Evolutionary conservation across 2,888 invertebrate species (phyloP).

Genomic region (Chydorus sphaericus): DNA sequence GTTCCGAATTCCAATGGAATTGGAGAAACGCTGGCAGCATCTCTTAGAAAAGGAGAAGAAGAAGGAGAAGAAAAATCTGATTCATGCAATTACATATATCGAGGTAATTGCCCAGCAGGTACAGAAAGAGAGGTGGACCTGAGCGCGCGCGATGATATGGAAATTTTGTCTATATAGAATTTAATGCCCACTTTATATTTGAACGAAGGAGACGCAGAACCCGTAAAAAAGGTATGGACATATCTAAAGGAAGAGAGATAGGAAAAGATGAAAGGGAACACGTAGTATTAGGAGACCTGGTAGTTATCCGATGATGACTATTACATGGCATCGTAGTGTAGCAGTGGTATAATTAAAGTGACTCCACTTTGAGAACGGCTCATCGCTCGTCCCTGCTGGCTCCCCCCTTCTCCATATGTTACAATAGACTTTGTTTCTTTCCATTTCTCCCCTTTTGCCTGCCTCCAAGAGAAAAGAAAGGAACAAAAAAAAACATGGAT

Average conservation of each 20-base stretch:
- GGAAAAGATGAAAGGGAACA: no score
- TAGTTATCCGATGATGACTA: slow-evolving; percentile 6
- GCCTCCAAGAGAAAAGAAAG: background rate
- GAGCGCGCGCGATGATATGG: no score
- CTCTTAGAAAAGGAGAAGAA: background rate
- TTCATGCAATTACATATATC: slow-evolving; percentile 3
- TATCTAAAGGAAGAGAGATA: background rate
- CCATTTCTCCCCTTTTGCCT: background rate
- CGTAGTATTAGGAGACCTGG: no score
- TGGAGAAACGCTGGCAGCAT: background rate
- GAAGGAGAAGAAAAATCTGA: background rate
- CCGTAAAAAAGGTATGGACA: background rate
- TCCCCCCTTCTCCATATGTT: background rate
- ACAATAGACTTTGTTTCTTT: background rate
- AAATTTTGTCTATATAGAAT: no score
- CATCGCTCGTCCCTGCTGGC: no score
- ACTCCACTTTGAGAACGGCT: background rate
- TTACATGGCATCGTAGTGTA: background rate
- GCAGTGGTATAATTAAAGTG: slow-evolving; percentile 5
- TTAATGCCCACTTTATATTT: no score
- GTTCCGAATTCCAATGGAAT: no score
- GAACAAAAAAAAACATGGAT: background rate
- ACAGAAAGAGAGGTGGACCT: no score
- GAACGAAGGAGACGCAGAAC: background rate
- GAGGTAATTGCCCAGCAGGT: slow-evolving; percentile 1